phyloP scores from a whole-genome alignment of 2,797 vertebrate genomes.

The Emydoidea blandingii region DNA sequence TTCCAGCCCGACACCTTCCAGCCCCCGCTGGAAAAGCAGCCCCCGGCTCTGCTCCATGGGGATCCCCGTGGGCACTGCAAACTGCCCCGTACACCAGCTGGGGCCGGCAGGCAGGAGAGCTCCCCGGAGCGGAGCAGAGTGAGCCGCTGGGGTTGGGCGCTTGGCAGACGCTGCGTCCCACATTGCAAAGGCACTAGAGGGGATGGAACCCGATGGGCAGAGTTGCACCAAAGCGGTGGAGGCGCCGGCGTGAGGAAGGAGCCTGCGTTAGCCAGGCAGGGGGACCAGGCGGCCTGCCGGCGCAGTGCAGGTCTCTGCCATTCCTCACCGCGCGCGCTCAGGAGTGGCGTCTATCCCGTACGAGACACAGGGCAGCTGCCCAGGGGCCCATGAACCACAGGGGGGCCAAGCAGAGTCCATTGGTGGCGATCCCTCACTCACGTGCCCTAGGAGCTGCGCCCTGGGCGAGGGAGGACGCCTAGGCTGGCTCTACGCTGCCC shows the following conservation, averaged over 20 bases:
- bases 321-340: rapidly evolving
- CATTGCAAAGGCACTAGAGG: not conserved
- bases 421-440: not conserved
- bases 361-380: too few relatives aligned
- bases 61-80: too few relatives aligned
- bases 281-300: not conserved
- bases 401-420: not conserved
- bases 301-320: not conserved
- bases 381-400: too few relatives aligned
- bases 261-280: not conserved
- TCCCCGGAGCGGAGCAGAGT: too few relatives aligned
- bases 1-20: not conserved
- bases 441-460: too few relatives aligned
- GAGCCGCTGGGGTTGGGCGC: too few relatives aligned
- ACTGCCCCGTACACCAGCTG: too few relatives aligned
- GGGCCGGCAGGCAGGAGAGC: too few relatives aligned
- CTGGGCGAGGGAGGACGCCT: too few relatives aligned
- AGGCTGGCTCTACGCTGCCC: too few relatives aligned
- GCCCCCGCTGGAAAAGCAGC: not conserved
- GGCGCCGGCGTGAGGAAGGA: not conserved
- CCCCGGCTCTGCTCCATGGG: not conserved
- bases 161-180: not conserved
- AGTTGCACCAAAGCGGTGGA: too few relatives aligned
- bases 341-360: not conserved
- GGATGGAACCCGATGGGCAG: not conserved